Evolutionary conservation across 2,888 invertebrate species (phyloP).

Genomic region (Thumatha senex): DNA sequence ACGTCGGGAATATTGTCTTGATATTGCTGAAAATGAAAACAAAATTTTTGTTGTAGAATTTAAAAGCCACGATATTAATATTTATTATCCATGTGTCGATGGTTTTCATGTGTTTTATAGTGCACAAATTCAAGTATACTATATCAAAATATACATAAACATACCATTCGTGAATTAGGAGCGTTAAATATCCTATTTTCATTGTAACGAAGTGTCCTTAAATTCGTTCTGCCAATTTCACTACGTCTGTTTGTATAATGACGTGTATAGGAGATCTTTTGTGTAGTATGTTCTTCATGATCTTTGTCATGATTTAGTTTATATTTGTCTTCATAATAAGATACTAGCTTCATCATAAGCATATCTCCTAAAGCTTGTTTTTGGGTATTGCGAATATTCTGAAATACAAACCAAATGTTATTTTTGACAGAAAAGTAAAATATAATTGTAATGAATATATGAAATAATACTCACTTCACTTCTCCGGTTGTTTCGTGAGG

Average conservation of each 20-base stretch:
- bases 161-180: not conserved
- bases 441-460: not conserved
- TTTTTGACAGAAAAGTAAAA: not conserved
- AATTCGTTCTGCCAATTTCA: slow-evolving; percentile 1
- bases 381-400: slow-evolving; percentile 27
- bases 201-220: not conserved
- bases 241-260: slow-evolving; percentile 10
- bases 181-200: not conserved
- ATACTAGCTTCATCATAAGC: slow-evolving; percentile 66
- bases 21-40: slow-evolving; percentile 21
- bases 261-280: slow-evolving; percentile 16
- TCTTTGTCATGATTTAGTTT: slow-evolving; percentile 35
- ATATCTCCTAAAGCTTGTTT: slow-evolving; percentile 48
- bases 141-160: too few relatives aligned
- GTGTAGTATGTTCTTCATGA: slow-evolving; percentile 23
- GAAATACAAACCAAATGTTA: slow-evolving; percentile 1
- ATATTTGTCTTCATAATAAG: slow-evolving; percentile 66
- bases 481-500: slow-evolving; percentile 15
- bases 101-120: too few relatives aligned
- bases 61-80: too few relatives aligned
- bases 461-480: slow-evolving; percentile 35
- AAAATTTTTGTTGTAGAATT: not conserved
- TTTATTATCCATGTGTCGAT: too few relatives aligned
- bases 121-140: not conserved
- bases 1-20: slow-evolving; percentile 21